Evolutionary conservation across 2,113 vertebrate species (phyloP).

Genomic region (Spea multiplicata): DNA sequence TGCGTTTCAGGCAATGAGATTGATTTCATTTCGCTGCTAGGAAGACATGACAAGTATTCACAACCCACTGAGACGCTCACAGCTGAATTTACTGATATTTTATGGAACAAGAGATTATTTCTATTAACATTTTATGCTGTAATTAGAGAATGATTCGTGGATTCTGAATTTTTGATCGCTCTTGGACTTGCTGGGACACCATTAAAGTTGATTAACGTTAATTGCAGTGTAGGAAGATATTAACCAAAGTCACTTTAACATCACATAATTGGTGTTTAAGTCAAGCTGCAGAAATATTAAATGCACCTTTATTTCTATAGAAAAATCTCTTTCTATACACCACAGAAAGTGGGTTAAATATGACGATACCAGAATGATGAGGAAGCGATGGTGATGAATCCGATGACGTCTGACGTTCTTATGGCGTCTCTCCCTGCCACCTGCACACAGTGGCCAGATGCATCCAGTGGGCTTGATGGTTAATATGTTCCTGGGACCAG

Average conservation of each 20-base stretch:
- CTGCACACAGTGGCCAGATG: too few relatives aligned
- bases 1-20: conserved; percentile 16
- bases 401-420: background rate
- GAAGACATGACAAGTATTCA: conserved; percentile 22
- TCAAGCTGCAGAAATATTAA: conserved; percentile 26
- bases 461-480: too few relatives aligned
- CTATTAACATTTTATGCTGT: conserved; percentile 86
- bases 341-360: background rate
- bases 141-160: conserved; percentile 85
- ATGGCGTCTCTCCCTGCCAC: too few relatives aligned
- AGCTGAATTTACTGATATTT: conserved; percentile 82
- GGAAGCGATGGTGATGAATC: background rate
- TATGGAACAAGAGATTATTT: conserved; percentile 83
- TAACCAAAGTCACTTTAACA: conserved; percentile 84
- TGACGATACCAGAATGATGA: background rate
- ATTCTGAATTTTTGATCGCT: conserved; percentile 86
- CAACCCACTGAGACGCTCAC: conserved; percentile 72
- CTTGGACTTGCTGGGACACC: conserved; percentile 82
- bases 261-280: conserved; percentile 81
- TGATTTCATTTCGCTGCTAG: conserved; percentile 25
- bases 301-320: conserved; percentile 27
- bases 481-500: too few relatives aligned
- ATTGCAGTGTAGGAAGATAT: conserved; percentile 82
- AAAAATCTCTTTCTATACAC: conserved; percentile 12
- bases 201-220: conserved; percentile 85